phyloP scores from a whole-genome alignment of 2,888 invertebrate species.

The Hedya salicella region DNA sequence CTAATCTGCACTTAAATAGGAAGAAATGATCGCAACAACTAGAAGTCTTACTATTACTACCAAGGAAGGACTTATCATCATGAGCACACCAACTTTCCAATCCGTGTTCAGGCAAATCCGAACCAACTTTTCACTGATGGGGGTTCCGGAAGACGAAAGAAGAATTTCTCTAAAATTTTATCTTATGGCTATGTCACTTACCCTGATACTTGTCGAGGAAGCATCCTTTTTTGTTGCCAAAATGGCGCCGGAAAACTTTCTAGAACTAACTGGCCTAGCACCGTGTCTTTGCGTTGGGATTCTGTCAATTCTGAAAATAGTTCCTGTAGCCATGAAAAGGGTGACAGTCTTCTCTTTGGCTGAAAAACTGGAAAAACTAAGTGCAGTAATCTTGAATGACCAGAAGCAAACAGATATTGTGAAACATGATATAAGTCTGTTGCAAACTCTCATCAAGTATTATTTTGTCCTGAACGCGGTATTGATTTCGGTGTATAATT shows the following conservation, averaged over 20 bases:
- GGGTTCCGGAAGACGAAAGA: constrained; percentile 1
- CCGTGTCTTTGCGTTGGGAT: constrained; percentile 27
- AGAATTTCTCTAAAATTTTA: constrained; percentile 4
- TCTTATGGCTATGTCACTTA: background rate
- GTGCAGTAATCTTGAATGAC: constrained; percentile 52
- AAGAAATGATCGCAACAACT: background rate
- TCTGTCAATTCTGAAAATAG: constrained; percentile 29
- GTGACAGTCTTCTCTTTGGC: constrained; percentile 53
- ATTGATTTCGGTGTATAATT: constrained; percentile 71
- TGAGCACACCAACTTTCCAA: constrained; percentile 26
- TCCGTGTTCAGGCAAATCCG: constrained; percentile 25
- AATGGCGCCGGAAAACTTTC: constrained; percentile 36
- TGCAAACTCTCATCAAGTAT: constrained; percentile 63
- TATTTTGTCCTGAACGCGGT: constrained; percentile 66
- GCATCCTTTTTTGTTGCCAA: constrained; percentile 12
- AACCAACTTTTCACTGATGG: constrained; percentile 16
- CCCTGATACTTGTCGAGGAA: constrained; percentile 18
- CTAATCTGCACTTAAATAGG: constrained; percentile 3
- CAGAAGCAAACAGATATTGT: constrained; percentile 54
- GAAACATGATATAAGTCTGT: constrained; percentile 54
- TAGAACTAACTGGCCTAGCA: constrained; percentile 30
- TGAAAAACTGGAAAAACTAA: constrained; percentile 47
- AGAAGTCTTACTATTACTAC: background rate
- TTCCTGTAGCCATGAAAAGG: constrained; percentile 51
- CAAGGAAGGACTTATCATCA: background rate